Evolutionary conservation across 1,140 invertebrate species (phyloP), one percentile per base, ranked within the genome.

Genomic region (Rhynchophorus ferrugineus): DNA sequence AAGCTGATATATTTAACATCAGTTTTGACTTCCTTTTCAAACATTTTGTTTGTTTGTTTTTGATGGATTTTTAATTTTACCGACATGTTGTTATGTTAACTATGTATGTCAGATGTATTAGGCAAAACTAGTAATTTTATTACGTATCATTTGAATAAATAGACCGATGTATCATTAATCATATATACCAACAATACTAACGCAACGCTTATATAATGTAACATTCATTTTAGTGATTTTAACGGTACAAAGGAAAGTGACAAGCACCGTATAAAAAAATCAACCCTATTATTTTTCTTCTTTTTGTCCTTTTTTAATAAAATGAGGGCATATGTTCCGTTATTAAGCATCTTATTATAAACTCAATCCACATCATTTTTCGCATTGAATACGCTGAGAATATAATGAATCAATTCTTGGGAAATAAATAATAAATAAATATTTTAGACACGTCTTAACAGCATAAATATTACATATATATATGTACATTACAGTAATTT

Each of bases 201-300:
- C 14, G 3, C 14, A n/a, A 20, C 8, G 20, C 3, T 41, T 7
- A 14, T 14, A 11, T 18, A 11, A 41, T 41, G 17, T 41, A 41
- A 17, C 20, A 41, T 41, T 9, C 8, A 14, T 41, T 41, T 19
- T 41, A 41, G 14, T 6, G 18, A 17, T 41, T 41, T 18, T 17
- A 29, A 19, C 2, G 14, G 38, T 19, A 41, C 17, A 41, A 41
- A 18, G 11, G 38, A 41, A 41, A 18, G 38, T 41, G 38, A 41
- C 38, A 41, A 37, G 14, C 17, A 37, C 3, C 17, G 17, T 16
- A 37, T n/a, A n/a, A n/a, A n/a, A n/a, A n/a, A n/a, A n/a, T n/a
- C n/a, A n/a, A n/a, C n/a, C n/a, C n/a, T n/a, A n/a, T n/a, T n/a
- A n/a, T n/a, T n/a, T n/a, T n/a, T n/a, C n/a, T n/a, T n/a, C n/a